Percentiles rank a stretch among this genome's conserved stretches.
These are phyloP conservation scores for Acropternis orthonyx DNA, from an alignment of 2,797 vertebrate species.

Conservation along the genomic window DNA sequence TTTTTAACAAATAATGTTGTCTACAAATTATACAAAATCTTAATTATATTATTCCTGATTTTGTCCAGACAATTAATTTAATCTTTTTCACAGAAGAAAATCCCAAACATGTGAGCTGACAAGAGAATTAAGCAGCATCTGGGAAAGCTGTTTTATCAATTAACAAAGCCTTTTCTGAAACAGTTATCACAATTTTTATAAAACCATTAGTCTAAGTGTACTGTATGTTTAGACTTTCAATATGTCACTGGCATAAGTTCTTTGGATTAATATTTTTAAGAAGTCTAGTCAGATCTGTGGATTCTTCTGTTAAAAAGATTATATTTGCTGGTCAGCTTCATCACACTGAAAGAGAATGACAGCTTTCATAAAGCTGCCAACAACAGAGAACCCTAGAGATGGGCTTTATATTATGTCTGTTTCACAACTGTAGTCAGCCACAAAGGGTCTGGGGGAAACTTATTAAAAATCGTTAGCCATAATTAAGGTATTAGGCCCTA, in stretches of 20 bases:
- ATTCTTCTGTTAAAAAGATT: neutral
- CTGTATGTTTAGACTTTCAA: neutral
- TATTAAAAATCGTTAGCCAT: conserved; percentile 17
- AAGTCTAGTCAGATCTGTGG: neutral
- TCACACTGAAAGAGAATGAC: neutral
- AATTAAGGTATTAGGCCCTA: conserved; percentile 12
- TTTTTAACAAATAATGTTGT: neutral
- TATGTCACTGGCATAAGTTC: neutral
- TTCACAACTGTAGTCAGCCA: neutral
- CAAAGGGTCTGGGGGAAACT: neutral
- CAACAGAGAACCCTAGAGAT: neutral
- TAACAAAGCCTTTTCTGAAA: neutral
- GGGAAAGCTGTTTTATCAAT: neutral
- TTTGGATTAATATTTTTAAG: neutral
- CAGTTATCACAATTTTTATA: neutral
- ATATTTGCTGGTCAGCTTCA: neutral
- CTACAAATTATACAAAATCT: neutral
- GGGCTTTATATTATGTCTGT: neutral
- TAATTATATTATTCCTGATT: neutral
- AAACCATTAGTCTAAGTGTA: neutral
- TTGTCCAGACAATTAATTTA: neutral
- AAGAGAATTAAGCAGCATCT: neutral
- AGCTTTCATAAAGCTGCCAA: neutral
- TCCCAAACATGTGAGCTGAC: neutral
- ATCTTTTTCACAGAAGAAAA: neutral